These are phyloP conservation scores for Leptoclinus maculatus DNA, from an alignment of 2,797 vertebrate genomes.

Conservation along the genomic window DNA sequence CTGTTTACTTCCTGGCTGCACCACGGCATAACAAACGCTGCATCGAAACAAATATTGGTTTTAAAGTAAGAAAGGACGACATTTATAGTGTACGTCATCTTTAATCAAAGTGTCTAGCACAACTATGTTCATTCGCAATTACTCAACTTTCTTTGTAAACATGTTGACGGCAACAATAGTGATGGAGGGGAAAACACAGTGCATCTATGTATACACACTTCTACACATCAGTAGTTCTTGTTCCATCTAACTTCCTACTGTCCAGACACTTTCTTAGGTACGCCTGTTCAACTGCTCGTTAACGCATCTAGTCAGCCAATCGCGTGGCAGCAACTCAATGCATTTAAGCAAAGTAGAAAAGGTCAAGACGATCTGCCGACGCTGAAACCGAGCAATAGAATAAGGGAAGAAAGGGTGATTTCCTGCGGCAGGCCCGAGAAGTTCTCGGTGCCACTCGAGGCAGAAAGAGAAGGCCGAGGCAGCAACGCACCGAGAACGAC, in stretches of 20 bases:
- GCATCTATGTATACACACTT: too few species aligned
- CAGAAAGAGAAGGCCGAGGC: conserved; percentile 45
- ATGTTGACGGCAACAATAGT: too few species aligned
- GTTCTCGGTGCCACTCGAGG: conserved; percentile 10
- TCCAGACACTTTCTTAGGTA: not conserved
- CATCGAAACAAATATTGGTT: not conserved
- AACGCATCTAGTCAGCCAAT: not conserved
- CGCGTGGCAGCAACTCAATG: not conserved
- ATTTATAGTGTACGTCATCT: not conserved
- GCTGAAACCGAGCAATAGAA: not conserved
- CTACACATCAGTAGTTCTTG: too few species aligned
- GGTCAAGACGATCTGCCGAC: not conserved
- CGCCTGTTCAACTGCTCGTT: not conserved
- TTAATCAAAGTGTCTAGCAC: too few species aligned
- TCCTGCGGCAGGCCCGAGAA: not conserved
- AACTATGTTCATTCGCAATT: too few species aligned
- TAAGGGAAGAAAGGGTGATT: not conserved
- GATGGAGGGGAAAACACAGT: too few species aligned
- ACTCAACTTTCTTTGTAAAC: too few species aligned
- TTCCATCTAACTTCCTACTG: too few species aligned
- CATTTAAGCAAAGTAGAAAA: not conserved
- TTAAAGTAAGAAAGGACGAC: not conserved
- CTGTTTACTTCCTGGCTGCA: not conserved
- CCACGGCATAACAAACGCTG: not conserved
- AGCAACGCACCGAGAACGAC: conserved; percentile 33